Base-by-base conservation (phyloP, 2,113 vertebrate species). In the Lathamus discolor region DNA sequence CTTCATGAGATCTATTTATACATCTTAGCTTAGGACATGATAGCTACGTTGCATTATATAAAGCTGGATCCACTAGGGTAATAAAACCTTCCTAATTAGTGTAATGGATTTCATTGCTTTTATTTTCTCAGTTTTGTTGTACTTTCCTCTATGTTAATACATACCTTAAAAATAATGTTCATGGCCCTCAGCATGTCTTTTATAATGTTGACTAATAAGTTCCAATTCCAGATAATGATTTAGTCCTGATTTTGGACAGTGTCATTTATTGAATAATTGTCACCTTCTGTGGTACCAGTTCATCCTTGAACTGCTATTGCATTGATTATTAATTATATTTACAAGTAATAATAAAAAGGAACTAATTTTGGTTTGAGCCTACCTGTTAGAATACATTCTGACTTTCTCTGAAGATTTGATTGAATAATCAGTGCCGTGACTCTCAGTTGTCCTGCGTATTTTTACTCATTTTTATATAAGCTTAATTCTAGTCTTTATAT, bases 351-450 rank as follows among this genome's bases (percentile, higher is more conserved):
- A 55, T 68, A 18, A 63, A 85, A 77, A 73, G 10, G 15, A 89
- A 52, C 6, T 39, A 25, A 29, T 51, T 69, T 69, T 6, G 1
- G 0, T 74, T 64, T 86, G n/a, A 76, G 5, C 49, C 7, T 76
- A 2, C 35, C 24, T 46, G 2, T 25, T 66, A 16, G 29, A 77
- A 28, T 13, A n/a, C 8, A 2, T 83, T 64, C 39, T 37, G 35
- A 35, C 6, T 74, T 86, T 19, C 59, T 83, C 68, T 63, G 29
- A 59, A 49, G 1, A 78, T 82, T 78, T 48, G 48, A 19, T 24
- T 52, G 33, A 43, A 19, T n/a, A 64, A 33, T 55, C 0, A 0
- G 25, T 57, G 12, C 64, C 37, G 4, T n/a, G 37, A 54, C 27
- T 6, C 28, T 15, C 10, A 37, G 9, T 69, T 75, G 3, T 64